phyloP scores from a whole-genome alignment of 2,797 vertebrate species.

The Trachurus trachurus region DNA sequence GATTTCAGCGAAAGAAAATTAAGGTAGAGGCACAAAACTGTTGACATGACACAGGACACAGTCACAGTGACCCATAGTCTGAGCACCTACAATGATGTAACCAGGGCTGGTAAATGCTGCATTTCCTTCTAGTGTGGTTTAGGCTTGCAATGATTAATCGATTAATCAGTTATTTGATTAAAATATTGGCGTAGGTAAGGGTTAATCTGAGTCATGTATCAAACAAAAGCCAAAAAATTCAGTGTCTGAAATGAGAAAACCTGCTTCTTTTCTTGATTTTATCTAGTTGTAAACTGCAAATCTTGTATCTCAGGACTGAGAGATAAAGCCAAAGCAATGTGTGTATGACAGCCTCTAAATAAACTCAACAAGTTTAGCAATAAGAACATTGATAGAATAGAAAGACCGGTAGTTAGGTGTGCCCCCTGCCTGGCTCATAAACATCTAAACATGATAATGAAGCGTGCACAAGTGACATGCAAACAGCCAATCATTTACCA shows the following conservation, averaged over 20 bases:
- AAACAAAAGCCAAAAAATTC: not conserved
- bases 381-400: not conserved
- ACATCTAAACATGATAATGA: too few species aligned
- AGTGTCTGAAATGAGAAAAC: too few species aligned
- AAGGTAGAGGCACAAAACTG: too few species aligned
- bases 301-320: not conserved
- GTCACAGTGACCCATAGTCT: not conserved
- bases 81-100: too few species aligned
- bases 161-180: not conserved
- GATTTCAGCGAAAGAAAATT: not conserved
- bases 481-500: too few species aligned
- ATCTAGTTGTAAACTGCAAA: not conserved
- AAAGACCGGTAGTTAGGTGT: too few species aligned
- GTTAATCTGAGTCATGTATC: not conserved
- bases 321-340: too few species aligned
- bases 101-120: not conserved
- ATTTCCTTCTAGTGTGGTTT: not conserved
- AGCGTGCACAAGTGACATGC: too few species aligned
- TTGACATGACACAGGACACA: not conserved
- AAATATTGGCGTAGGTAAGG: not conserved
- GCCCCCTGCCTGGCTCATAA: too few species aligned
- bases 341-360: too few species aligned
- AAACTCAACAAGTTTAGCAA: too few species aligned
- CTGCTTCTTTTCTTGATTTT: not conserved
- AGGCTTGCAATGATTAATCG: not conserved